Evolutionary conservation across 2,797 vertebrate species (phyloP).

Genomic region (Petrocephalus sullivani): DNA sequence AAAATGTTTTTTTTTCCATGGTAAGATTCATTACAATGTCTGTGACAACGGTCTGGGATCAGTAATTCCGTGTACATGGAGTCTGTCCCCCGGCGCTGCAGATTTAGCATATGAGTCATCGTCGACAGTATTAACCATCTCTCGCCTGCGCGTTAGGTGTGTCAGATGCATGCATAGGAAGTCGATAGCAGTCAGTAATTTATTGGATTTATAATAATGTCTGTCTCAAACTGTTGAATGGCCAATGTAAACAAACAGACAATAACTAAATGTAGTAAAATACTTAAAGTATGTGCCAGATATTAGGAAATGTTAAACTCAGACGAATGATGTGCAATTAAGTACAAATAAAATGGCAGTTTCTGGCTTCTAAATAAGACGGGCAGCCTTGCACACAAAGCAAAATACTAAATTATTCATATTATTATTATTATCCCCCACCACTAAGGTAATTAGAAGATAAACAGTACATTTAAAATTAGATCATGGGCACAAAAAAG

Average conservation of each 20-base stretch:
- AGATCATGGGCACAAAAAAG: background rate
- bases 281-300: background rate
- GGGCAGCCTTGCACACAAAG: background rate
- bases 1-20: background rate
- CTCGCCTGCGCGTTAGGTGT: constrained; percentile 1
- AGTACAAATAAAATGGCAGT: background rate
- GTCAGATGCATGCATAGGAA: background rate
- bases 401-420: background rate
- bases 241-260: background rate
- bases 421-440: background rate
- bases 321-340: background rate
- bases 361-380: background rate
- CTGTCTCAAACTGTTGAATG: background rate
- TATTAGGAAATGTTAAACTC: background rate
- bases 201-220: background rate
- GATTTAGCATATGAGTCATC: background rate
- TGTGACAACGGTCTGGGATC: background rate
- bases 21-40: background rate
- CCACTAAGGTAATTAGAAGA: background rate
- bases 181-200: background rate
- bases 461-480: background rate
- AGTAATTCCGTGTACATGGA: background rate
- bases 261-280: background rate
- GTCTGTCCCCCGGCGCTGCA: background rate
- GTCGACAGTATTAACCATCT: background rate